Conservation (phyloP, 2,888 invertebrate genomes). For the Agonopterix alstromeriana region DNA sequence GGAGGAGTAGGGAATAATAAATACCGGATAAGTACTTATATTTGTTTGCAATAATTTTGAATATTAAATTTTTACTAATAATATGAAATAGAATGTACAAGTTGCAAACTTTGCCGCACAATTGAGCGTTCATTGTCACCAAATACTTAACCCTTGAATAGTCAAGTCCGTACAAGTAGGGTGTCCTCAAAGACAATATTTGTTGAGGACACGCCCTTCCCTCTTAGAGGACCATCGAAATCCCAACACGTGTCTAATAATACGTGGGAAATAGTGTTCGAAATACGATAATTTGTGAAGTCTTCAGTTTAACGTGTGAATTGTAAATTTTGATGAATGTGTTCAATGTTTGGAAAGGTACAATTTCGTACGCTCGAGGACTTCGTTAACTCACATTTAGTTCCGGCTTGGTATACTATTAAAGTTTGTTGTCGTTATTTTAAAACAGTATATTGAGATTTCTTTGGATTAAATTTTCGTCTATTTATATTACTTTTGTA, state of each 20-base stretch:
- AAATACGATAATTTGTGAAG: constrained; percentile 56
- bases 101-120: constrained; percentile 9
- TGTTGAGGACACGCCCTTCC: constrained; percentile 60
- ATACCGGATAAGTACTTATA: background rate
- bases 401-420: too few relatives aligned
- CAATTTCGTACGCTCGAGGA: too few relatives aligned
- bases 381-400: too few relatives aligned
- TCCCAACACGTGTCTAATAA: constrained; percentile 56
- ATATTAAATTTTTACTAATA: background rate
- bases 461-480: too few relatives aligned
- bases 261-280: constrained; percentile 53
- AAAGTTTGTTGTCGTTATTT: too few relatives aligned
- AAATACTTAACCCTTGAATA: constrained; percentile 51
- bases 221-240: constrained; percentile 31
- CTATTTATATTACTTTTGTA: too few relatives aligned
- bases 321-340: constrained; percentile 19
- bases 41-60: background rate
- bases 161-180: constrained; percentile 44
- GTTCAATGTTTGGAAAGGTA: too few relatives aligned
- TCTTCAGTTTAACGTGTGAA: constrained; percentile 41
- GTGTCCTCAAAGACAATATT: constrained; percentile 74
- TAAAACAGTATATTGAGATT: too few relatives aligned
- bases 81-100: too few relatives aligned
- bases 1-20: too few relatives aligned
- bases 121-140: constrained; percentile 35